These are phyloP conservation scores for Chironomus tepperi DNA, from an alignment of 1,140 invertebrate genomes.

Conservation along the genomic window DNA sequence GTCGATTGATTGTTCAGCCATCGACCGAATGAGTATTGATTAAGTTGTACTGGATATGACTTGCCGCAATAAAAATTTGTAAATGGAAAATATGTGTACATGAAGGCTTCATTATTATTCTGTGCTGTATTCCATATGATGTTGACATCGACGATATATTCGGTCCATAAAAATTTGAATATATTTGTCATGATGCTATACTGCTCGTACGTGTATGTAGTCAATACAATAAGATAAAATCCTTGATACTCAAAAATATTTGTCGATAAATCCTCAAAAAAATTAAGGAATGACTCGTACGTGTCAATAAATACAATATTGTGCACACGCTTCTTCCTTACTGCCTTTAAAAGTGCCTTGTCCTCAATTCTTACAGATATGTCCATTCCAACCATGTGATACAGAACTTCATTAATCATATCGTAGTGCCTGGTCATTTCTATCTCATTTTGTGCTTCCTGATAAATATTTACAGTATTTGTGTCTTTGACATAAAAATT, in stretches of 20 bases:
- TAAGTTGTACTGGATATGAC: neutral
- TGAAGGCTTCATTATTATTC: neutral
- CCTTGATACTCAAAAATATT: neutral
- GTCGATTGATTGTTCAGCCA: neutral
- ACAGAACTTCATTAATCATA: neutral
- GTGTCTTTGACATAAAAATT: neutral
- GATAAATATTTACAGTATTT: neutral
- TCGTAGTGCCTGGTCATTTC: neutral
- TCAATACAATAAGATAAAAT: neutral
- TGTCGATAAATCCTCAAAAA: neutral
- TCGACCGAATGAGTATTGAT: neutral
- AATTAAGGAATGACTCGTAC: neutral
- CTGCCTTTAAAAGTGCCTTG: neutral
- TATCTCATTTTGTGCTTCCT: neutral
- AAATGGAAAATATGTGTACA: constrained; percentile 6
- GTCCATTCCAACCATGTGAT: neutral
- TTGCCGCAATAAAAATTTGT: neutral
- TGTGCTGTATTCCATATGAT: neutral
- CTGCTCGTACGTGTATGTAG: neutral
- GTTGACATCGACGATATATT: neutral
- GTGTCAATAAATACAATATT: neutral
- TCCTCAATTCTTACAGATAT: neutral
- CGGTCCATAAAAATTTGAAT: neutral
- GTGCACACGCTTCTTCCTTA: neutral
- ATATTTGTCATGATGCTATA: neutral